These are phyloP conservation scores for Microtus obscurus DNA, from an alignment of 2,797 vertebrate species.

Conservation along the genomic window DNA sequence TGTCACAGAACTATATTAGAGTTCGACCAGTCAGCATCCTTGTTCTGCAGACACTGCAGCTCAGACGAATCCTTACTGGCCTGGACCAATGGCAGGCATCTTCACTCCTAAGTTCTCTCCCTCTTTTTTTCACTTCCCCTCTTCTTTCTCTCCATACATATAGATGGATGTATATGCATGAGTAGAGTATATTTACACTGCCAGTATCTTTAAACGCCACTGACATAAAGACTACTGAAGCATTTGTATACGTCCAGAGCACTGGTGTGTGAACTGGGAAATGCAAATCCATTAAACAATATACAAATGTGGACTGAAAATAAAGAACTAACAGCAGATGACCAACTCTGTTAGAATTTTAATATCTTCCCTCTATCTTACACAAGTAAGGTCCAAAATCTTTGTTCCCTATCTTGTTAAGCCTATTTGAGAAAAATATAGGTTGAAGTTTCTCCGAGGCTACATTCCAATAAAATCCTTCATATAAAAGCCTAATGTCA, in stretches of 20 bases:
- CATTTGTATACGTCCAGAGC: not conserved
- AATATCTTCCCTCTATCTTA: constrained; percentile 25
- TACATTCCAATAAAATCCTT: not conserved
- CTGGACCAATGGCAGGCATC: not conserved
- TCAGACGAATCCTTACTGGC: not conserved
- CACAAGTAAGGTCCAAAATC: not conserved
- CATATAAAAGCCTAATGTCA: not conserved
- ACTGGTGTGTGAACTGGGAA: not conserved
- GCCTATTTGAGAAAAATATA: not conserved
- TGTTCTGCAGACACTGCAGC: not conserved
- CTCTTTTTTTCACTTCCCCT: not conserved
- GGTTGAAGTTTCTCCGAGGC: not conserved
- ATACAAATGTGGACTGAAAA: not conserved
- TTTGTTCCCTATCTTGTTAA: not conserved
- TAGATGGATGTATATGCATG: not conserved
- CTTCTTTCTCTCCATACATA: not conserved
- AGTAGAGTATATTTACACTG: not conserved
- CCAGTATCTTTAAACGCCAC: constrained; percentile 33
- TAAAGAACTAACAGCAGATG: constrained; percentile 9
- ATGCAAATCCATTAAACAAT: constrained; percentile 21
- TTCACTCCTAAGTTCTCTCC: not conserved
- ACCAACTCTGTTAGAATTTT: not conserved
- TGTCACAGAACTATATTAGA: not conserved
- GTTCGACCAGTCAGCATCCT: not conserved
- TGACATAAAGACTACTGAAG: constrained; percentile 14